Evolutionary conservation across 2,888 invertebrate genomes (phyloP).

Genomic region (Lypha dubia): DNA sequence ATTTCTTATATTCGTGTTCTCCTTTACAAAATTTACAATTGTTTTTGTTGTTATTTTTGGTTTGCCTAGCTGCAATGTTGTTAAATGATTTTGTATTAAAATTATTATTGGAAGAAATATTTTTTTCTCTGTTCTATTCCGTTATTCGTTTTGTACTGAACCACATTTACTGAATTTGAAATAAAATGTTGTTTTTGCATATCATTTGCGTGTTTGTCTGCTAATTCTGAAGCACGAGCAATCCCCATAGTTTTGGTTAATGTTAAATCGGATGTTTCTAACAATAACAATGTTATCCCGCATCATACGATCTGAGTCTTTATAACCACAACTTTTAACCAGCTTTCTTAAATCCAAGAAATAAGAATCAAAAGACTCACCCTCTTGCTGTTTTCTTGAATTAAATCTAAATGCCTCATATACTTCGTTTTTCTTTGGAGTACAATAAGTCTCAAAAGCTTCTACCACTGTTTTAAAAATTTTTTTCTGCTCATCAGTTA

Average conservation of each 20-base stretch:
- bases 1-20: conserved; percentile 53
- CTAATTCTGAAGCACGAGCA: too few relatives aligned
- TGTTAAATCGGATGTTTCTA: conserved; percentile 41
- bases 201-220: too few relatives aligned
- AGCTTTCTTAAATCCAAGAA: conserved; percentile 37
- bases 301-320: conserved; percentile 37
- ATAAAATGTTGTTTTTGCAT: too few relatives aligned
- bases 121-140: too few relatives aligned
- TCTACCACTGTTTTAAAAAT: conserved; percentile 39
- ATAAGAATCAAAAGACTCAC: conserved; percentile 55
- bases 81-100: too few relatives aligned
- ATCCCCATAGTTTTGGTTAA: neutral
- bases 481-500: conserved; percentile 45
- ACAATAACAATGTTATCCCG: conserved; percentile 38
- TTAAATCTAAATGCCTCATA: conserved; percentile 57
- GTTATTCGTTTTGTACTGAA: too few relatives aligned
- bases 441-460: too few relatives aligned
- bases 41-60: too few relatives aligned
- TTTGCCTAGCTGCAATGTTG: too few relatives aligned
- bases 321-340: conserved; percentile 47
- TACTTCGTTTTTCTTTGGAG: conserved; percentile 64
- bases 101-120: too few relatives aligned
- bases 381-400: conserved; percentile 49
- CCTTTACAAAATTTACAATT: conserved; percentile 32
- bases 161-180: too few relatives aligned